Evolutionary conservation across 2,888 invertebrate genomes (phyloP), one percentile per base, ranked within the genome.

Genomic region (Pachymerium ferrugineum): DNA sequence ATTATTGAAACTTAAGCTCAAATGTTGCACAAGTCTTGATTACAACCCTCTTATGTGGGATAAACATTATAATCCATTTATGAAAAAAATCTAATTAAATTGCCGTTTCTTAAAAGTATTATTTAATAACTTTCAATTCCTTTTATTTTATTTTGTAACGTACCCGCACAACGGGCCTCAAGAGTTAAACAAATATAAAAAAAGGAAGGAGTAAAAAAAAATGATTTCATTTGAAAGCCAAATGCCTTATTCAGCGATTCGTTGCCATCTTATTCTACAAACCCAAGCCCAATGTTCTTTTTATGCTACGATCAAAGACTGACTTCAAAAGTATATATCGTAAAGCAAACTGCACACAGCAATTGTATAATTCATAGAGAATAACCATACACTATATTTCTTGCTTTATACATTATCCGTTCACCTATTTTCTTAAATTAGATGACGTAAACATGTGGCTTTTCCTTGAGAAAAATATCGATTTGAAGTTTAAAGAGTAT

Each of bases 371-470:
- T 62, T 62, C 28, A 62, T 62, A 62, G 25, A 62, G 28, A 62
- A 62, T 62, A 62, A 25, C 2, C 28, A 2, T 25, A 28, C 10
- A n/a, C 62, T 62, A 19, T 47, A 47, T 47, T 47, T 47, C 19
- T 47, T 2, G 16, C 4, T 47, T 47, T 19, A 54, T 54, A 54
- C 19, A 54, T n/a, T 19, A 54, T 3, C 47, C 47, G 19, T 54
- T 10, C 10, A 19, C 47, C 47, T 19, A n/a, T n/a, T n/a, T 19
- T 10, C 16, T 19, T 22, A 54, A 62, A 62, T 62, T 62, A 62
- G 62, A 62, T 62, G 62, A 62, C 62, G 62, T 62, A 62, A 62
- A 62, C 62, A 62, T 25, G 62, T 62, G 62, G n/a, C 62, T 62
- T 62, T 62, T 62, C 62, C 62, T 62, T 62, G 28, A n/a, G 6